A percentile compares a stretch with the other conserved stretches of the same genome.
Conservation (phyloP, 2,113 vertebrate species). For the Megaceryle torquata region DNA sequence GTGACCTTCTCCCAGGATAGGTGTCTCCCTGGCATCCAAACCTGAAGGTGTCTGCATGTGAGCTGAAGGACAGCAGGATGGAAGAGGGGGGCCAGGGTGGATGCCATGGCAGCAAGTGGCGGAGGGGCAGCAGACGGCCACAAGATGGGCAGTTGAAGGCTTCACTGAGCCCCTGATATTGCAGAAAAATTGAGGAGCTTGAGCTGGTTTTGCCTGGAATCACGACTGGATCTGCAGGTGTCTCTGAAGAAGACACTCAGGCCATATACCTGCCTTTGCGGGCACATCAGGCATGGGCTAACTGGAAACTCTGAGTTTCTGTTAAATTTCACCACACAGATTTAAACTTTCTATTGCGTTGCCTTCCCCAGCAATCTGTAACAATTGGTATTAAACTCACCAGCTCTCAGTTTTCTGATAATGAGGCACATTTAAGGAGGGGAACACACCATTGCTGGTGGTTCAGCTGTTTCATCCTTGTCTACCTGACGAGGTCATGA, state of each 20-base stretch:
- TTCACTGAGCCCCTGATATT: background rate
- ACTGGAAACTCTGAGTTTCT: background rate
- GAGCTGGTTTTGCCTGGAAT: background rate
- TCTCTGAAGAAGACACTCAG: background rate
- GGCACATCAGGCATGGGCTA: background rate
- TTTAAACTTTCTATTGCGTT: background rate
- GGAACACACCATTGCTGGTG: background rate
- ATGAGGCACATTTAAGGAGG: background rate
- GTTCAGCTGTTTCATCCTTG: background rate
- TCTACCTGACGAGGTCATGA: rapidly evolving
- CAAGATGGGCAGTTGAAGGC: background rate
- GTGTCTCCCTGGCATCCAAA: background rate
- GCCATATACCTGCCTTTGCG: background rate
- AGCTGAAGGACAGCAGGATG: background rate
- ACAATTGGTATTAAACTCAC: background rate
- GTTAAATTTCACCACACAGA: background rate
- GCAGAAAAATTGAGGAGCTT: background rate
- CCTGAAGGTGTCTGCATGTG: background rate
- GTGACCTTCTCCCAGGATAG: background rate
- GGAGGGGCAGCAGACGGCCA: background rate
- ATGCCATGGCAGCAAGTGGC: background rate
- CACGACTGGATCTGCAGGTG: background rate
- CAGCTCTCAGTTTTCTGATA: background rate
- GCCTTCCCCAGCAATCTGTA: background rate
- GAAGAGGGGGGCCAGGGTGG: rapidly evolving